Conservation (phyloP, 2,113 vertebrate species). For the Carassius gibelio region DNA sequence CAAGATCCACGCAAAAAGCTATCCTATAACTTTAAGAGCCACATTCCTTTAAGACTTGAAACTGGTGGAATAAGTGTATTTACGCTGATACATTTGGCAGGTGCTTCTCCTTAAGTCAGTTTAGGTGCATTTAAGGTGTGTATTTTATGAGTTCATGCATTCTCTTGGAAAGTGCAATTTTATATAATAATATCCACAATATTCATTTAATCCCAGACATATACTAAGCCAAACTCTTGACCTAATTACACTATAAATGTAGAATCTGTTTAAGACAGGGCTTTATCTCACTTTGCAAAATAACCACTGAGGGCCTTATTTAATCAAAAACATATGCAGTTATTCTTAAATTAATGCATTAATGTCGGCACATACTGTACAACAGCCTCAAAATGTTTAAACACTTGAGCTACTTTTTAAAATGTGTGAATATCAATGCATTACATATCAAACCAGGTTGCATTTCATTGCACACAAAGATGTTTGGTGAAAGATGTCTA, state of each 20-base stretch:
- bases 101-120: background rate
- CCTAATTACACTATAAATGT: background rate
- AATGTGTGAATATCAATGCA: background rate
- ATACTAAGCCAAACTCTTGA: background rate
- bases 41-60: background rate
- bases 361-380: background rate
- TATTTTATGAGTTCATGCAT: background rate
- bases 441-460: background rate
- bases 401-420: background rate
- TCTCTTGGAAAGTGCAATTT: background rate
- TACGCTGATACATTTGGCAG: background rate
- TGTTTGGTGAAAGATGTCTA: background rate
- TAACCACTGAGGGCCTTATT: background rate
- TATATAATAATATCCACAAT: background rate
- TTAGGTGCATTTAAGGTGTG: background rate
- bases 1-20: background rate
- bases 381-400: too few relatives aligned
- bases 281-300: conserved; percentile 4
- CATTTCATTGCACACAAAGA: background rate
- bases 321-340: background rate
- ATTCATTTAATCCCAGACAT: too few relatives aligned
- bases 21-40: background rate
- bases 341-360: background rate
- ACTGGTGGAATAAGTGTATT: background rate
- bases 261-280: background rate